Base-by-base conservation (phyloP, 1,140 invertebrate species). In the Bicyclus anynana region DNA sequence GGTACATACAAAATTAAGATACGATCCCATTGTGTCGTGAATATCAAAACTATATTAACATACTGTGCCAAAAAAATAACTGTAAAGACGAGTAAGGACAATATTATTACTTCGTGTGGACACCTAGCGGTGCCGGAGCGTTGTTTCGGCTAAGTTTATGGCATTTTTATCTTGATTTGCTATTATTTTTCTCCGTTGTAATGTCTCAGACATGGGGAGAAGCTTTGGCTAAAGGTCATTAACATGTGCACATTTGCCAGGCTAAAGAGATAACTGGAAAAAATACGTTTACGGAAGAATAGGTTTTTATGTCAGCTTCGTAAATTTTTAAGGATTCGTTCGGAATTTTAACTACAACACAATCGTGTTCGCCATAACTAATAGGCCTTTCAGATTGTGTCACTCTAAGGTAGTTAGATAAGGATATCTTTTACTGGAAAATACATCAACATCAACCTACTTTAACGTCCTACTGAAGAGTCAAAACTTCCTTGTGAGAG, bases 21-120 rank as follows among this genome's bases (percentile, higher is more conserved):
- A 47, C 29, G 54, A 59, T 38, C 21, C 26, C 26, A 58, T 51
- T 54, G 63, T 65, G 66, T 29, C 49, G 59, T 66, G 70, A 74
- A 82, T 78, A 75, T 68, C 58, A 72, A 75, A 65, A 74, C 65
- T 47, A 48, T 65, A 72, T 73, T 74, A 72, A 73, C 72, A 77
- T 58, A 54, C 53, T 66, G 53, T 50, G 57, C 69, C 66, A 65
- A 70, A 69, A 69, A 54, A 23, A 65, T 82, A 80, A 83, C 76
- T 74, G 77, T 83, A 77, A 67, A 77, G 65, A 67, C 72, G 42
- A 72, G 69, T 72, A 69, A 67, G 64, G 67, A 66, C 61, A n/a
- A 69, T 72, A 65, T 62, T 68, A 71, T 68, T 69, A 62, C 63
- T 75, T 70, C 67, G 58, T 47, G 56, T 69, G 66, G 59, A 69